Base-by-base conservation (phyloP, 2,113 vertebrate species). In the Pipra filicauda region DNA sequence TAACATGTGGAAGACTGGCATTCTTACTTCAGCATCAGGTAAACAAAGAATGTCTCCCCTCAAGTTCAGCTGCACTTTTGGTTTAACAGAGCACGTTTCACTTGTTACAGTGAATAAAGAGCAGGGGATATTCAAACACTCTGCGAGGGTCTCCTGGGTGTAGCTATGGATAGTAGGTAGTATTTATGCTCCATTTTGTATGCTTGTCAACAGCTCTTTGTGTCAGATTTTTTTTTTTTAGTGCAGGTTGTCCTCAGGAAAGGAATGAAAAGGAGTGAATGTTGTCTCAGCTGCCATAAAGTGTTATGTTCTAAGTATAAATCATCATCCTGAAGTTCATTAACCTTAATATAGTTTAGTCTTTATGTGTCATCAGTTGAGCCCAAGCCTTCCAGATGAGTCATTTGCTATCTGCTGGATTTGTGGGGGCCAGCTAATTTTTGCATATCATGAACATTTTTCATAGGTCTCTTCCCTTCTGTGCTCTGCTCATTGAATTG, bases 131-230 rank as follows among this genome's bases (percentile, higher is more conserved):
- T 91, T 85, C 79, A 67, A 14, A 78, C 49, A n/a, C 49, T 24
- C 48, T 59, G 51, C 0, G 0, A 55, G 67, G 61, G 82, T 92
- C 92, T 90, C 90, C 61, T 78, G 88, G 75, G 79, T 78, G 69
- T 75, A 94, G 65, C 85, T 91, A 27, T 2, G 15, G 67, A 65
- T 49, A 90, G 83, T 19, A 75, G 62, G 76, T 72, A 86, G 69
- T 86, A 77, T 89, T 96, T 85, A 64, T 87, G 83, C 83, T 91
- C 54, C 58, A 52, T 94, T 96, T 95, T 81, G 57, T 92, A 78
- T 94, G 92, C 93, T 88, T 92, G 92, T 92, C 93, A 96, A 93
- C 90, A 93, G 69, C 72, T 81, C 44, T 88, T 95, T 81, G 41
- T 94, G 82, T 84, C 82, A 88, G 78, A 15, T 21, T 35, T 3